Evolutionary conservation across 53 echinoderm and acorn worm genomes (phyloP), one percentile per base, ranked within the genome.

Genomic region (Holothuria leucospilota): DNA sequence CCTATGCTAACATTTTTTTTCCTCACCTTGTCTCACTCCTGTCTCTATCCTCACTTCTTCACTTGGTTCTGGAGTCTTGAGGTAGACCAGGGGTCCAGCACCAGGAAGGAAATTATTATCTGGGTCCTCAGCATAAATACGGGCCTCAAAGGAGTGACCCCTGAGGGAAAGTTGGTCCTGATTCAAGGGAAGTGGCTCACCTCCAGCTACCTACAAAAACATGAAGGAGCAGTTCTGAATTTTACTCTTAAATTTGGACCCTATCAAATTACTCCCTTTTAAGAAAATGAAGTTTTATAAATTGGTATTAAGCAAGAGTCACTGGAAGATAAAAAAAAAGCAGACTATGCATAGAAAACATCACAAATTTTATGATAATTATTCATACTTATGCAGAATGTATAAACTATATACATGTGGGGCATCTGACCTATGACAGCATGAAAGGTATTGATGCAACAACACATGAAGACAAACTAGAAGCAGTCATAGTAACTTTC

Each of bases 81-180:
- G 90, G 77, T 97, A 93, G 49, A 95, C 85, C 18, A 97, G 82
- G 26, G 95, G 98, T 34, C 98, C 98, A 23, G 98, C 98, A 21
- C 98, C 98, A 13, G 98, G 98, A 24, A 97, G 63, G 88, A 97
- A 97, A 71, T 90, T 90, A 82, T 95, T 95, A 41, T 93, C 95
- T 2, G 98, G 98, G 73, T 97, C 98, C 71, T 97, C 98, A 2
- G 98, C 98, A 66, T 97, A 97, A 85, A 97, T 95, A 69, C 98
- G 89, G 72, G 98, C 98, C 39, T 97, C 98, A 87, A 97, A 97
- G 68, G 97, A 85, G 67, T 97, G 97, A 51, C 97, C 97, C 39
- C 90, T 82, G 10, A 91, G 84, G 39, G 75, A 53, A 40, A 97
- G 85, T 51, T 93, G 93, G 59, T 87, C 88, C 39, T 97, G 97